Conservation (phyloP, 1,140 invertebrate genomes). For the Eueides isabella region DNA sequence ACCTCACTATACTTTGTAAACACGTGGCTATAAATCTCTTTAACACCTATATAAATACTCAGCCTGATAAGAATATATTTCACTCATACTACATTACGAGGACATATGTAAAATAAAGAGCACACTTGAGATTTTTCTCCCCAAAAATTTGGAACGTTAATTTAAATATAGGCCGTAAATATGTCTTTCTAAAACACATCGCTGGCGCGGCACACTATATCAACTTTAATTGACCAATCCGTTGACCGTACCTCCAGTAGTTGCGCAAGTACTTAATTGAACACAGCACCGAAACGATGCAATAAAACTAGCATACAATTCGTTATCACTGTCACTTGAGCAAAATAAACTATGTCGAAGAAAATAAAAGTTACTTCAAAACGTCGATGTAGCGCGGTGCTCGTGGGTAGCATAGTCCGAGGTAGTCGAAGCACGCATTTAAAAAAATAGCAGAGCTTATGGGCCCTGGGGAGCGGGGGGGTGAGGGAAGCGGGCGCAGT, state of each 20-base stretch:
- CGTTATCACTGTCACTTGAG: constrained; percentile 53
- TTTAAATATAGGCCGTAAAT: constrained; percentile 35
- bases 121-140: constrained; percentile 14
- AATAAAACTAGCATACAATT: constrained; percentile 56
- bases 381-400: constrained; percentile 59
- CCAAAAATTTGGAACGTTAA: constrained; percentile 20
- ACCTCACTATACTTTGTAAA: too few relatives aligned
- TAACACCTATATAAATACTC: neutral
- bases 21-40: neutral
- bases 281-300: constrained; percentile 49
- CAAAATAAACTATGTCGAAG: constrained; percentile 54
- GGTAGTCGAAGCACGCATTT: constrained; percentile 70
- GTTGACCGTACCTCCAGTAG: constrained; percentile 46
- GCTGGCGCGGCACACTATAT: constrained; percentile 33
- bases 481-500: constrained; percentile 44
- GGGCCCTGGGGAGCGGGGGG: constrained; percentile 48
- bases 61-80: constrained; percentile 1
- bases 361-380: constrained; percentile 69
- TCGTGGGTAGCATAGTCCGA: constrained; percentile 50
- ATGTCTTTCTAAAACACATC: constrained; percentile 30
- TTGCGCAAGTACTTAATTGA: constrained; percentile 51
- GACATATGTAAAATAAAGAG: constrained; percentile 1
- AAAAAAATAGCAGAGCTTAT: constrained; percentile 76
- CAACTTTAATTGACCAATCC: constrained; percentile 50
- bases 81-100: neutral